Evolutionary conservation across 2,113 vertebrate genomes (phyloP), one percentile per base, ranked within the genome.

Genomic region (Naja naja): DNA sequence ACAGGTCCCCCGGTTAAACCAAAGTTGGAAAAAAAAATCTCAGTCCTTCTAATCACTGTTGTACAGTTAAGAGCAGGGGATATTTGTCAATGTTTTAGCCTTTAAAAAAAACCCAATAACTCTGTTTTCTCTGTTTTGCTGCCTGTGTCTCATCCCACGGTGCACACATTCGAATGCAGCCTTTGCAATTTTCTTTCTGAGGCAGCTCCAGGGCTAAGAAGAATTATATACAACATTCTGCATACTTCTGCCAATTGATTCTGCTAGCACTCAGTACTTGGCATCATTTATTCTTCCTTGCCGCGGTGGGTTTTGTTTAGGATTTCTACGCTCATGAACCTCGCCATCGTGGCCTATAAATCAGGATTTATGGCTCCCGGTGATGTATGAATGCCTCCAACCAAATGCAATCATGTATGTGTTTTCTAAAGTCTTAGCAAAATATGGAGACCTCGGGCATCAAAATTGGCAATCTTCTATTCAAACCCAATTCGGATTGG

Each of bases 381-480:
- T 8, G 69, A 81, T 81, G n/a, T 81, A 81, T 1, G 5, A 34
- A 74, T 74, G 14, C 64, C 14, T 18, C n/a, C 64, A 81, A 20
- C 12, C 69, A 20, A 20, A 49, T 39, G 18, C 69, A 39, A 9
- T 22, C 34, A 3, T 22, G 16, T 20, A 9, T 39, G 18, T 39
- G 3, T 81, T 81, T 39, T 81, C 34, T 20, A 81, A 39, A 39
- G 34, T 39, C 69, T 81, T 22, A 39, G 69, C 69, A 39, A 81
- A 81, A 81, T 22, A 22, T 8, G 69, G 18, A 81, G 34, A 39
- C 34, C 5, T 81, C 6, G 3, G 34, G 93, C 96, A 96, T 95
- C 91, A 96, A 96, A 97, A 94, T 5, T 96, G 97, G 97, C 97
- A 97, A 95, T 95, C 93, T 88, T 95, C 97, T 96, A 97, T 97